Conservation (phyloP, 1,140 invertebrate species). For the Ceratina australensis region DNA sequence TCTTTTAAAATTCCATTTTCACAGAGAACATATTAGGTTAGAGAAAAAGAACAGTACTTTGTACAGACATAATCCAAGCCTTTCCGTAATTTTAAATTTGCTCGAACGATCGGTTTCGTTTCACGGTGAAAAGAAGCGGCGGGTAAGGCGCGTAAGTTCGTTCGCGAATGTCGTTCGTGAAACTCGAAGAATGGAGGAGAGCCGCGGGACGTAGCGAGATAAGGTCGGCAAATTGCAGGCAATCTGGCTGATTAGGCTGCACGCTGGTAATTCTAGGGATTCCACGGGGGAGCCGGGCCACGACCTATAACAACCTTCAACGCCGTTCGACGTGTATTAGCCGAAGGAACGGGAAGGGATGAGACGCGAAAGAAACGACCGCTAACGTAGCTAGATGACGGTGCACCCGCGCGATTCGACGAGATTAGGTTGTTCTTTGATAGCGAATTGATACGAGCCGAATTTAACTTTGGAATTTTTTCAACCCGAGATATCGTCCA, state of each 20-base stretch:
- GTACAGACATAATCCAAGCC: no score
- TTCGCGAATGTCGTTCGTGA: background rate
- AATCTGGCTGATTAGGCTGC: conserved; percentile 76
- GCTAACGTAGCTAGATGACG: conserved; percentile 2
- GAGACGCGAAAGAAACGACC: conserved; percentile 35
- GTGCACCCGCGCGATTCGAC: conserved; percentile 44
- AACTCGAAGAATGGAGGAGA: background rate
- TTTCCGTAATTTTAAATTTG: background rate
- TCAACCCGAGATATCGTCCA: no score
- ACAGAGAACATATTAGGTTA: no score
- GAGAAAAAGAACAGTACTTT: no score
- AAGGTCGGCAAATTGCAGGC: conserved; percentile 74
- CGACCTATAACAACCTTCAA: conserved; percentile 33
- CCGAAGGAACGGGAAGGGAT: conserved; percentile 48
- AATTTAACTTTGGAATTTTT: background rate
- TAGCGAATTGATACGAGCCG: background rate
- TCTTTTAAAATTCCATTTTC: no score
- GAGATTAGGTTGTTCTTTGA: conserved; percentile 57
- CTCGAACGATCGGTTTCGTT: background rate
- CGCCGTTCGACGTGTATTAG: conserved; percentile 58
- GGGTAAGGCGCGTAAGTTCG: background rate
- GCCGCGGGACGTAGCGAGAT: conserved; percentile 47
- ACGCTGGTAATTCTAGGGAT: conserved; percentile 70
- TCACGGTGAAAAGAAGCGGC: background rate
- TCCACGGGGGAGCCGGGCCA: conserved; percentile 40